phyloP scores from a whole-genome alignment of 2,113 vertebrate species.

The Centropus bengalensis region DNA sequence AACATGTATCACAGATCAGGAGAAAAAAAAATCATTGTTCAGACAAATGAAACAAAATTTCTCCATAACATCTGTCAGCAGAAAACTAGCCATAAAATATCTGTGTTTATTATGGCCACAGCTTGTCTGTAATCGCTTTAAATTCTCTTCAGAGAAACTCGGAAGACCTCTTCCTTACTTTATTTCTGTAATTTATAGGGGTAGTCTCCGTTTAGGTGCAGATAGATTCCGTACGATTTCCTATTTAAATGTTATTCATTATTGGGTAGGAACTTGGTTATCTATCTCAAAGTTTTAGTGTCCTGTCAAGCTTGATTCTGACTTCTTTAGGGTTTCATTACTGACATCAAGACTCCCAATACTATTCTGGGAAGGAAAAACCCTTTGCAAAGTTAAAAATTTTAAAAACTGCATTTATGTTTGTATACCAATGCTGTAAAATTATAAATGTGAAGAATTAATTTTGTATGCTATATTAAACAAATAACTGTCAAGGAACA shows the following conservation, averaged over 20 bases:
- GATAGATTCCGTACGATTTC: background rate
- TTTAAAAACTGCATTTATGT: background rate
- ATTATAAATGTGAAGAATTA: background rate
- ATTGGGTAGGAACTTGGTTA: background rate
- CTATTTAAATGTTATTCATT: background rate
- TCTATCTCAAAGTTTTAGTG: background rate
- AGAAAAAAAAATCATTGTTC: background rate
- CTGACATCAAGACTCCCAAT: background rate
- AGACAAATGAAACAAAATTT: background rate
- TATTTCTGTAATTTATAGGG: background rate
- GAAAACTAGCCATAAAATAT: background rate
- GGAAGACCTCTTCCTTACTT: background rate
- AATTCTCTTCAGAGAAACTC: background rate
- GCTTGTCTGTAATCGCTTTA: background rate
- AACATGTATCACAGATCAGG: background rate
- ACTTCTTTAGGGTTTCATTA: background rate
- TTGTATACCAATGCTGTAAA: background rate
- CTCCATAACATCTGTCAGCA: background rate
- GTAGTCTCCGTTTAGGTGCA: background rate
- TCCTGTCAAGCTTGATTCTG: background rate
- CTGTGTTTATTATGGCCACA: background rate
- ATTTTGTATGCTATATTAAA: background rate
- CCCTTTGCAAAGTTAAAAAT: background rate
- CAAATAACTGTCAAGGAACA: background rate
- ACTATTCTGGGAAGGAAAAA: background rate